Percentiles rank a stretch among this genome's conserved stretches.
Evolutionary conservation across 2,888 invertebrate genomes (phyloP).

Genomic region (Hypsopygia costalis): DNA sequence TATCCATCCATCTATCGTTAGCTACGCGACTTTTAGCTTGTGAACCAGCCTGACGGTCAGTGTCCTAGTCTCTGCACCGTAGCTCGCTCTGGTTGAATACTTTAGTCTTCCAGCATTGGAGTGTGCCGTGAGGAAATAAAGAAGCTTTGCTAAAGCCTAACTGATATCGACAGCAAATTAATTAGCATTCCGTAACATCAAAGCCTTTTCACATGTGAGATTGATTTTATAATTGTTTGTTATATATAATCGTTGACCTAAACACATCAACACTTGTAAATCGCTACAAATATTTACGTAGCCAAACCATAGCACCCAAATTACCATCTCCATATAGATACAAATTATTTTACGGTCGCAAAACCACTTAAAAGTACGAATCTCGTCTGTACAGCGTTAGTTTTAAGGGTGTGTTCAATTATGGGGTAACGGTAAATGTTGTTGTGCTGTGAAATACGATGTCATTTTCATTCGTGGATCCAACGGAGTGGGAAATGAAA

Average conservation of each 20-base stretch:
- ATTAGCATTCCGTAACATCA: too few species aligned
- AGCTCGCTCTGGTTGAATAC: too few species aligned
- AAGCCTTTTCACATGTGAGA: too few species aligned
- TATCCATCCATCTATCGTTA: too few species aligned
- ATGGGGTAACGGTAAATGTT: background rate
- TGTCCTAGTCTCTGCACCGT: too few species aligned
- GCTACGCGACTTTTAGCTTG: too few species aligned
- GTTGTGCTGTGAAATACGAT: conserved; percentile 22
- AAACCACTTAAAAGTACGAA: background rate
- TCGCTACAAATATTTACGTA: conserved; percentile 1
- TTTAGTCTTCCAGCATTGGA: too few species aligned
- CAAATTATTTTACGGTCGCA: background rate
- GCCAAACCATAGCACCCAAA: background rate
- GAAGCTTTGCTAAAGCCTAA: too few species aligned
- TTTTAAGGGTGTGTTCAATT: background rate
- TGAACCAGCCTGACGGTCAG: too few species aligned
- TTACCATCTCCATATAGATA: background rate
- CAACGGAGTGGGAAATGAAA: conserved; percentile 28
- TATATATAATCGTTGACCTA: background rate
- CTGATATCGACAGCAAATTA: too few species aligned
- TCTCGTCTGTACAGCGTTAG: conserved; percentile 1
- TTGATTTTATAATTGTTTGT: too few species aligned
- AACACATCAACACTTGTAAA: background rate
- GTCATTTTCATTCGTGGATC: conserved; percentile 30
- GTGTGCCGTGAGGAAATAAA: too few species aligned